A percentile compares a stretch with the other conserved stretches of the same genome.
phyloP scores from a whole-genome alignment of 2,797 vertebrate species.

The Argentina silus region DNA sequence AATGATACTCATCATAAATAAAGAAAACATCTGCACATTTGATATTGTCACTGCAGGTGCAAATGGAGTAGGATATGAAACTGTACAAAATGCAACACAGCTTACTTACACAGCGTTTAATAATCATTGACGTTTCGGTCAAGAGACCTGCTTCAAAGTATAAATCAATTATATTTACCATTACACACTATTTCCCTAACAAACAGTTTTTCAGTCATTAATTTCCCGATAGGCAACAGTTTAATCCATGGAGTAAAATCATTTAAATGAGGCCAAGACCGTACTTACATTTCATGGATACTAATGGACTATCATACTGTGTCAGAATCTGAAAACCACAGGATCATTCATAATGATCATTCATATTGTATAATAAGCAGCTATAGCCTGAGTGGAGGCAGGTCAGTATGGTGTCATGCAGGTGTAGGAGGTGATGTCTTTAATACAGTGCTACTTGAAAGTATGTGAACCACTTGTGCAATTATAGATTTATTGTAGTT shows the following conservation, averaged over 20 bases:
- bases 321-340: neutral
- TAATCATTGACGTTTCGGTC: too few species aligned
- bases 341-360: neutral
- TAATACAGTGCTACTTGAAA: too few species aligned
- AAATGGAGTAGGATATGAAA: neutral
- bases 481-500: too few species aligned
- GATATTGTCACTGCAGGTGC: neutral
- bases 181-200: neutral
- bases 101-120: too few species aligned
- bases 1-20: neutral
- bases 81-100: too few species aligned
- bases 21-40: too few species aligned
- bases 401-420: neutral
- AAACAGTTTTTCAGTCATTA: neutral
- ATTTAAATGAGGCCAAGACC: conserved; percentile 26
- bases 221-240: neutral
- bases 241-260: neutral
- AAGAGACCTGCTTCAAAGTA: too few species aligned
- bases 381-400: neutral
- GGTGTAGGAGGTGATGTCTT: too few species aligned
- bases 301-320: neutral
- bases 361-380: neutral
- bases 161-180: neutral
- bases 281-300: conserved; percentile 4
- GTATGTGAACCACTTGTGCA: too few species aligned